Evolutionary conservation across 2,888 invertebrate species (phyloP), one percentile per base, ranked within the genome.

Genomic region (Scaeva pyrastri): DNA sequence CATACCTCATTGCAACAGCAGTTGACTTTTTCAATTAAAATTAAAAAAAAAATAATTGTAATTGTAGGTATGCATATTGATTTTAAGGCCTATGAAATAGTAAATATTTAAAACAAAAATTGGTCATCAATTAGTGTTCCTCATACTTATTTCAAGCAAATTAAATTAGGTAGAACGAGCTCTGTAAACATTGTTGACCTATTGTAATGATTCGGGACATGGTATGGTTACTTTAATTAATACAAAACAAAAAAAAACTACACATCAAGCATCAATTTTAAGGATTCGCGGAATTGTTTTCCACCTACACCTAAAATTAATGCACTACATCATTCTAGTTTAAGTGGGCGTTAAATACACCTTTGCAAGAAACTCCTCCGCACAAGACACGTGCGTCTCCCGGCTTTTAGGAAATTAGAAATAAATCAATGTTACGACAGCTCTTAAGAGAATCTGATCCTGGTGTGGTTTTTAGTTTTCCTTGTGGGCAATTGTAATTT

Each of bases 61-160:
- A n/a, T n/a, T n/a, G n/a, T n/a, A n/a, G n/a, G n/a, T n/a, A n/a
- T n/a, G n/a, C n/a, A n/a, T 43, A 45, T 26, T 16, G 41, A 60
- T 56, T 56, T 36, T 56, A 12, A 56, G 11, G 7, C n/a, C 23
- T 31, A 2, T n/a, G 26, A 55, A n/a, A 23, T 26, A 36, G 5
- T 31, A 31, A 60, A 19, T 60, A 41, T 41, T 36, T 41, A 21
- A 41, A 60, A 60, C 19, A 60, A 21, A 60, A 39, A 36, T 52
- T 60, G 19, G n/a, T 52, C 14, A 55, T 71, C 41, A 52, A 80
- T 80, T 80, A 75, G 36, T 75, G 79, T 68, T 66, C 2, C 36
- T 80, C 56, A 52, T 48, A 66, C 50, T 80, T 80, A 79, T 74
- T 74, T 74, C 21, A 60, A 21, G 58, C 26, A 75, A 52, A 68